Conservation (phyloP, 2,797 vertebrate species). For the Gymnoscopelus braueri region DNA sequence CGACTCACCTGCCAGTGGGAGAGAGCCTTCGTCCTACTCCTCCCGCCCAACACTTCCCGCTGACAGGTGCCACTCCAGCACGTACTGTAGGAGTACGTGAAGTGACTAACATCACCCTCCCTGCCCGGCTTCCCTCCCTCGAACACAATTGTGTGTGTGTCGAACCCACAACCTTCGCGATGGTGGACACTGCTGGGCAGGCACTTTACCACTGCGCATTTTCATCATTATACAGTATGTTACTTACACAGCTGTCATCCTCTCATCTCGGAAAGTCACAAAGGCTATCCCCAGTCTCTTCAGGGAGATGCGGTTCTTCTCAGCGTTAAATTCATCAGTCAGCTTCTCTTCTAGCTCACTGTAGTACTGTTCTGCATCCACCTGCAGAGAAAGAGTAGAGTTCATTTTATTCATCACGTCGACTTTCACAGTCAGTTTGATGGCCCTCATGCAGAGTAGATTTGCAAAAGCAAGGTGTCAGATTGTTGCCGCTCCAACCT, state of each 20-base stretch:
- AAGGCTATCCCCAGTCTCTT: slow-evolving; percentile 94
- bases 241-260: slow-evolving; percentile 94
- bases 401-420: slow-evolving; percentile 14
- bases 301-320: slow-evolving; percentile 89
- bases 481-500: slow-evolving; percentile 6
- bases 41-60: too few relatives aligned
- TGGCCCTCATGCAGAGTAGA: neutral
- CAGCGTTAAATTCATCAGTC: slow-evolving; percentile 95
- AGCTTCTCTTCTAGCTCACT: slow-evolving; percentile 95
- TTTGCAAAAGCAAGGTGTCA: neutral
- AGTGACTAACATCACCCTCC: too few relatives aligned
- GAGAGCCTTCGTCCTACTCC: too few relatives aligned
- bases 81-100: too few relatives aligned
- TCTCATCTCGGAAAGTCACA: slow-evolving; percentile 93
- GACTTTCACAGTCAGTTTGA: slow-evolving; percentile 10
- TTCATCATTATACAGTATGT: slow-evolving; percentile 28
- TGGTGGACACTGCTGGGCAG: too few relatives aligned
- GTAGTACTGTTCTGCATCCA: slow-evolving; percentile 97
- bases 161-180: too few relatives aligned
- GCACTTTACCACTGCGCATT: neutral
- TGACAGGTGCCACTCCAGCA: too few relatives aligned
- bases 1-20: too few relatives aligned
- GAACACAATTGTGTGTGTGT: too few relatives aligned
- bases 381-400: slow-evolving; percentile 75
- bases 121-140: too few relatives aligned